Percentiles rank a stretch among this genome's conserved stretches.
Evolutionary conservation across 1,140 invertebrate species (phyloP).

Genomic region (Venustaconcha ellipsiformis): DNA sequence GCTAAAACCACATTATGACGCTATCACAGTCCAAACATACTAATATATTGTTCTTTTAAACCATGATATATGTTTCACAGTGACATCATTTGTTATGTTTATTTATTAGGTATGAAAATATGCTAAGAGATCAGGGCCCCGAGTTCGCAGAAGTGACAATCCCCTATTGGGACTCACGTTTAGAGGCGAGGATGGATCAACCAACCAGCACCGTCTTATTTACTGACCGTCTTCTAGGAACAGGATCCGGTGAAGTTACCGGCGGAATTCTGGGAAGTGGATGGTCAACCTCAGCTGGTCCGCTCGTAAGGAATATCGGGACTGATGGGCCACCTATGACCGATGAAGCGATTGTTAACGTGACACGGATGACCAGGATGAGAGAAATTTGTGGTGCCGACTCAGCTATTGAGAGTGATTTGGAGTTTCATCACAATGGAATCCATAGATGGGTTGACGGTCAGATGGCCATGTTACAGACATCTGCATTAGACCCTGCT

Average conservation of each 20-base stretch:
- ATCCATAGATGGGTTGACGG: conserved; percentile 59
- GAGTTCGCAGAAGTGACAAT: conserved; percentile 51
- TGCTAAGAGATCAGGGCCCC: conserved; percentile 49
- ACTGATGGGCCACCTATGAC: conserved; percentile 31
- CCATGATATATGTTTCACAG: no score
- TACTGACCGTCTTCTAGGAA: conserved; percentile 62
- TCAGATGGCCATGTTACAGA: conserved; percentile 52
- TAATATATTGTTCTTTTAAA: no score
- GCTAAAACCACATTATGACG: no score
- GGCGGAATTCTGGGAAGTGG: conserved; percentile 58
- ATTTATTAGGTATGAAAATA: conserved; percentile 54
- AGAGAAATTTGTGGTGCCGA: conserved; percentile 31
- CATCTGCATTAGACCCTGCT: conserved; percentile 65
- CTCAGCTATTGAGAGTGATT: conserved; percentile 39
- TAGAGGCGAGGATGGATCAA: conserved; percentile 62
- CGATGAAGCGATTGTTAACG: conserved; percentile 31
- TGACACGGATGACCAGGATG: conserved; percentile 24
- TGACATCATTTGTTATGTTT: not conserved
- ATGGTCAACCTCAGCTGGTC: conserved; percentile 45
- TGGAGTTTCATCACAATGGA: conserved; percentile 57
- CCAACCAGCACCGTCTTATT: conserved; percentile 63
- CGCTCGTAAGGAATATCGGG: conserved; percentile 40
- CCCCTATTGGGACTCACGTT: conserved; percentile 68
- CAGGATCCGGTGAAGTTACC: conserved; percentile 59
- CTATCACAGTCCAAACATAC: no score